Evolutionary conservation across 2,888 invertebrate species (phyloP), one percentile per base, ranked within the genome.

Genomic region (Scaptomyza caliginosa): DNA sequence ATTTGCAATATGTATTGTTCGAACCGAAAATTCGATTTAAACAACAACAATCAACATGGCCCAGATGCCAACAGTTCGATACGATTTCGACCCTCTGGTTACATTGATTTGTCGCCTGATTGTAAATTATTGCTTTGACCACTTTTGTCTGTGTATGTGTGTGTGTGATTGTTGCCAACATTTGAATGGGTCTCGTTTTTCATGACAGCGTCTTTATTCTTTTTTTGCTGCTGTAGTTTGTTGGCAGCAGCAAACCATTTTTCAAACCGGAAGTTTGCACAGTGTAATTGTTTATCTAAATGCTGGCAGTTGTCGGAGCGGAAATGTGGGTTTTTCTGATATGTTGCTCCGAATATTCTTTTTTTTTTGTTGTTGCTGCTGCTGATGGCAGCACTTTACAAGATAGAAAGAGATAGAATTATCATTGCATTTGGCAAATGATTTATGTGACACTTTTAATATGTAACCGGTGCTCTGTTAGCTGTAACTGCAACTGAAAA

Each of bases 271-370:
- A 86, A 71, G 64, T 66, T 48, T 62, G 65, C 50, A 59, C 72
- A 80, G 74, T 78, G 74, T 69, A 71, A 85, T 74, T 82, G 66
- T 74, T 85, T 87, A 82, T 82, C 65, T 79, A 67, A 68, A 76
- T 66, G 68, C 63, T 69, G 66, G 58, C 72, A 74, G 67, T 70
- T 70, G 66, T 40, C 36, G 58, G 48, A 65, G 52, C 67, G 74
- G 69, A 69, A 80, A 69, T 79, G 77, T 64, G 72, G 63, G 48
- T 36, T 42, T 40, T 39, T 34, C 43, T 30, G 50, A 57, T 72
- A 67, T 32, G 7, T 16, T 51, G 38, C 50, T 30, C 50, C 8
- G 26, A 43, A 26, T 49, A 48, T 28, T 46, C 11, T 17, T 21
- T 11, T 38, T 24, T 40, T 32, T 21, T 28, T 19, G 39, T 38